These are phyloP conservation scores for Nyctereutes procyonoides DNA, from an alignment of 2,113 vertebrate genomes.

Conservation along the genomic window DNA sequence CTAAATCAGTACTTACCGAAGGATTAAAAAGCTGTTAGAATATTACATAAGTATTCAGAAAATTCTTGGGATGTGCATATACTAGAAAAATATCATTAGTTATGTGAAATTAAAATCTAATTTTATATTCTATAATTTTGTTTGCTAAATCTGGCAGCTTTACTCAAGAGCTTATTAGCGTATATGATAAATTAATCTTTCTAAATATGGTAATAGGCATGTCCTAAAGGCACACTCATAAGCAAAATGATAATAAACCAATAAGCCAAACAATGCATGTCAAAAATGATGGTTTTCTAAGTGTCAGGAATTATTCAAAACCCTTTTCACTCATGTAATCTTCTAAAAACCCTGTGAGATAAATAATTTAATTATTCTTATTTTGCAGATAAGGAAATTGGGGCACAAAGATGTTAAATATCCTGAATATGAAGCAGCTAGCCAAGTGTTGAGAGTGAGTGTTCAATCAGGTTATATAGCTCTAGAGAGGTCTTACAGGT, in stretches of 20 bases:
- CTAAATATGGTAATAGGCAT: not conserved
- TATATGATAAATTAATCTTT: not conserved
- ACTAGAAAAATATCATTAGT: not conserved
- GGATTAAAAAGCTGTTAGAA: not conserved
- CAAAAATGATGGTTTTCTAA: not conserved
- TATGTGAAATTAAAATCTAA: not conserved
- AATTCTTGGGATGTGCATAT: not conserved
- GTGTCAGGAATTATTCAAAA: not conserved
- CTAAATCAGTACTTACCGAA: not conserved
- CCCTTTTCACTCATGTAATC: not conserved
- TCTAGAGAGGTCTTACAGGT: not conserved
- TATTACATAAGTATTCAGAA: not conserved
- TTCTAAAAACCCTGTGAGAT: not conserved
- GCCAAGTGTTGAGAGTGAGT: not conserved
- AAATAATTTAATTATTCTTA: not conserved
- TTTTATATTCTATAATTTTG: not conserved
- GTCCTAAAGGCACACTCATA: not conserved
- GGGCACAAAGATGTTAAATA: not conserved
- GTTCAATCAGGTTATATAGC: not conserved
- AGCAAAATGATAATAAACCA: not conserved
- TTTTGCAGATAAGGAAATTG: conserved; percentile 3
- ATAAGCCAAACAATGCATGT: not conserved
- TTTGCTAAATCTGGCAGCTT: not conserved
- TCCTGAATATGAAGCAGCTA: not conserved
- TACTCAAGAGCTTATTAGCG: not conserved